Evolutionary conservation across 2,888 invertebrate species (phyloP).

Genomic region (Ophion slaviceki): DNA sequence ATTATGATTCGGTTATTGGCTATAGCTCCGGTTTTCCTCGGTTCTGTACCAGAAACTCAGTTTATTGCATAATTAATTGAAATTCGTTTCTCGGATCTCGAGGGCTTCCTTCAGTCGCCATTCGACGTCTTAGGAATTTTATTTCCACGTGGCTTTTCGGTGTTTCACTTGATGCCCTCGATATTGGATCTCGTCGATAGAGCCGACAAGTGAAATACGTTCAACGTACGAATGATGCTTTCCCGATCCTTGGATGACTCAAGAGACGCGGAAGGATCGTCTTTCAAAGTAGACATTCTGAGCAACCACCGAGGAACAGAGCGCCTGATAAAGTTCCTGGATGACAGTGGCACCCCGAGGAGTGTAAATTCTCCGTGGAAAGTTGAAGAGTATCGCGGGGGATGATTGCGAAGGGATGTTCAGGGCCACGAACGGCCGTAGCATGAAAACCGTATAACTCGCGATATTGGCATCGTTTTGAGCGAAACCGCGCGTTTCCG

Average conservation of each 20-base stretch:
- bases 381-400: slow-evolving; percentile 67
- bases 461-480: slow-evolving; percentile 74
- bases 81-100: background rate
- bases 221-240: too few relatives aligned
- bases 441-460: slow-evolving; percentile 75
- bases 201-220: background rate
- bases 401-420: slow-evolving; percentile 22
- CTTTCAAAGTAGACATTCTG: too few relatives aligned
- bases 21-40: slow-evolving; percentile 38
- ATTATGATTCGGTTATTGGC: slow-evolving; percentile 64
- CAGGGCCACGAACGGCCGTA: slow-evolving; percentile 60
- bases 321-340: too few relatives aligned
- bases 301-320: too few relatives aligned
- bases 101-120: background rate
- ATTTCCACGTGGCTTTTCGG: too few relatives aligned
- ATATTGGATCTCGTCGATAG: background rate
- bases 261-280: too few relatives aligned
- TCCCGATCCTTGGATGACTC: background rate
- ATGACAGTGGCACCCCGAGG: too few relatives aligned
- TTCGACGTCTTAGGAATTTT: too few relatives aligned
- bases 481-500: slow-evolving; percentile 17
- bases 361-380: slow-evolving; percentile 64
- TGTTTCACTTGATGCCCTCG: too few relatives aligned
- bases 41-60: background rate
- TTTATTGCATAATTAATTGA: background rate